Evolutionary conservation across 2,113 vertebrate species (phyloP).

Genomic region (Mionectes macconnelli): DNA sequence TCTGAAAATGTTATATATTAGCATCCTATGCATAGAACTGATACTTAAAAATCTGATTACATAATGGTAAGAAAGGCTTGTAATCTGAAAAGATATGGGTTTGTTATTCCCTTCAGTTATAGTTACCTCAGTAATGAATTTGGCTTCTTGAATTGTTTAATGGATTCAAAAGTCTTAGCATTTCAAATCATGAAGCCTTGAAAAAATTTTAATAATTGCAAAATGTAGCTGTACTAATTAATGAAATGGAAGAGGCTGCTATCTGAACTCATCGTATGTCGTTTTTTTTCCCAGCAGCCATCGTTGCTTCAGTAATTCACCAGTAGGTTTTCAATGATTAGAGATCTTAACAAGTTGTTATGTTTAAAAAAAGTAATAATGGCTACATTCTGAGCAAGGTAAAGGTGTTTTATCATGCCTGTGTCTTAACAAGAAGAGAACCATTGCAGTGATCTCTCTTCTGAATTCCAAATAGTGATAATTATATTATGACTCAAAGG

Average conservation of each 20-base stretch:
- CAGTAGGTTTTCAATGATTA: slow-evolving; percentile 77
- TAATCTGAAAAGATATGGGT: not conserved
- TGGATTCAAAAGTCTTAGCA: slow-evolving; percentile 1
- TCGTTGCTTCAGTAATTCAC: slow-evolving; percentile 77
- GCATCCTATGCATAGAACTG: not conserved
- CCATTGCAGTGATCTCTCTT: slow-evolving; percentile 5
- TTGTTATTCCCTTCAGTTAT: not conserved
- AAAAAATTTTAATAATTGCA: not conserved
- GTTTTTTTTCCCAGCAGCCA: not conserved
- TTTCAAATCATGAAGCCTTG: slow-evolving; percentile 1
- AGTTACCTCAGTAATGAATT: not conserved
- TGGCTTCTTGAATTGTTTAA: slow-evolving; percentile 40
- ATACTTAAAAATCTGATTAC: not conserved
- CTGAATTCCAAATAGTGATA: not conserved
- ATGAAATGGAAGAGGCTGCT: slow-evolving; percentile 13
- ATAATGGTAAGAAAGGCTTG: slow-evolving; percentile 17
- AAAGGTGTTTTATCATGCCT: slow-evolving; percentile 62
- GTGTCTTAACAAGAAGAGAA: slow-evolving; percentile 45
- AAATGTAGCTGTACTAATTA: not conserved
- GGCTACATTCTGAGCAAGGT: slow-evolving; percentile 8
- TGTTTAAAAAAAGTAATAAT: slow-evolving; percentile 4
- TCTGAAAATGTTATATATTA: slow-evolving; percentile 56
- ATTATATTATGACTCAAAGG: not conserved
- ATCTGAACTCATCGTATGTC: not conserved
- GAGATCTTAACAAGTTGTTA: not conserved